A percentile compares a stretch with the other conserved stretches of the same genome.
These are phyloP conservation scores for Sebastes jordani DNA, from an alignment of 2,797 vertebrate genomes.

Conservation along the genomic window DNA sequence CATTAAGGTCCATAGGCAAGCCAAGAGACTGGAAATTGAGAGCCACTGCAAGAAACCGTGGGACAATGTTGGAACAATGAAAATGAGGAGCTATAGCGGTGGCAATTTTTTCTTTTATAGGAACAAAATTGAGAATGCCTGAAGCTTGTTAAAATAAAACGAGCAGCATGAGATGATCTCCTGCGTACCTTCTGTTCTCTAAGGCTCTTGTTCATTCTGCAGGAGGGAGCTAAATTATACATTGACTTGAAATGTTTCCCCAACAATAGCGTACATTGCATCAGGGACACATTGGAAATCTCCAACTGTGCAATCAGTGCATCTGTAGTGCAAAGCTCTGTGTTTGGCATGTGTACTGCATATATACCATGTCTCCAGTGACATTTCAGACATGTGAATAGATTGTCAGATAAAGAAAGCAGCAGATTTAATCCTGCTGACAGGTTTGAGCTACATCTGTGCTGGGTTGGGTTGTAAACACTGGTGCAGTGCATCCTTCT, in stretches of 20 bases:
- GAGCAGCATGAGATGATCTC: constrained; percentile 20
- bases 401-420: neutral
- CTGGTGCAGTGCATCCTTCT: neutral
- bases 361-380: neutral
- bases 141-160: constrained; percentile 36
- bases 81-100: neutral
- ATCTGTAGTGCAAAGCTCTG: constrained; percentile 3
- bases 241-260: constrained; percentile 48
- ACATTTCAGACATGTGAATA: constrained; percentile 8
- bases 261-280: constrained; percentile 46
- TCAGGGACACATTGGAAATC: constrained; percentile 44
- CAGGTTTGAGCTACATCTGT: neutral
- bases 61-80: constrained; percentile 22
- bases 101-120: neutral
- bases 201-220: constrained; percentile 26
- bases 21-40: constrained; percentile 90
- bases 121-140: constrained; percentile 14
- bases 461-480: neutral
- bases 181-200: constrained; percentile 8
- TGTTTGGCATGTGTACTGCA: constrained; percentile 4
- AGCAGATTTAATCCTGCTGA: constrained; percentile 1
- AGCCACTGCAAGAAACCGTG: constrained; percentile 82
- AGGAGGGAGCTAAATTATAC: constrained; percentile 36
- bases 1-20: constrained; percentile 87
- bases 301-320: constrained; percentile 15